These are phyloP conservation scores for Actinostola sp. DNA, from an alignment of 92 coral and sea anemone species.

Conservation along the genomic window DNA sequence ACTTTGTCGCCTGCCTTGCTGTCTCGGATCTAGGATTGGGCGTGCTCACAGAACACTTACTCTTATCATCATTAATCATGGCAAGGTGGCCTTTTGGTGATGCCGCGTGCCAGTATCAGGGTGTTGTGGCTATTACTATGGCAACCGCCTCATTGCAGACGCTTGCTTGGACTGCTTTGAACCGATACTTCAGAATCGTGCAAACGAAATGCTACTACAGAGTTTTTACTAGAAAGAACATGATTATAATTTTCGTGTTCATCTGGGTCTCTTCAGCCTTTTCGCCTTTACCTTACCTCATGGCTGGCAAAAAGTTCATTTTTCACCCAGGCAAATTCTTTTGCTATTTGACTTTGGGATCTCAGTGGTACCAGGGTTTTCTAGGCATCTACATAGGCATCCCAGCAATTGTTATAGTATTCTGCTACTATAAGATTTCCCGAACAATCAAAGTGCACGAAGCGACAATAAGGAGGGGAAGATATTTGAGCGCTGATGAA, in stretches of 20 bases:
- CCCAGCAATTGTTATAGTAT: slow-evolving; percentile 40
- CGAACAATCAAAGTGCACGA: slow-evolving; percentile 44
- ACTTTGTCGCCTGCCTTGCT: slow-evolving; percentile 56
- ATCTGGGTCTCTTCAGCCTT: slow-evolving; percentile 40
- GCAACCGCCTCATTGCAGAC: slow-evolving; percentile 54
- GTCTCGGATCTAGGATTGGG: slow-evolving; percentile 60
- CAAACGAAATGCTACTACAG: slow-evolving; percentile 28
- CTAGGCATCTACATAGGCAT: slow-evolving; percentile 29
- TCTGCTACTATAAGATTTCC: slow-evolving; percentile 53
- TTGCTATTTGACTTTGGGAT: slow-evolving; percentile 52
- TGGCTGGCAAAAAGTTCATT: slow-evolving; percentile 46
- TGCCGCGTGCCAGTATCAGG: slow-evolving; percentile 53
- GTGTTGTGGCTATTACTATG: slow-evolving; percentile 33
- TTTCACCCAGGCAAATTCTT: slow-evolving; percentile 63
- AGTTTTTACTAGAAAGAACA: slow-evolving; percentile 22
- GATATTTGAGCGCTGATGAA: slow-evolving; percentile 39
- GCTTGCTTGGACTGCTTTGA: slow-evolving; percentile 56
- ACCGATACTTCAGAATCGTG: slow-evolving; percentile 55
- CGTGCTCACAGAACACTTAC: slow-evolving; percentile 19
- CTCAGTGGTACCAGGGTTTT: slow-evolving; percentile 5
- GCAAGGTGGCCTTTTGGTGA: slow-evolving; percentile 60
- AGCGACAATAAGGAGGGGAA: neutral
- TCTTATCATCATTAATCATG: slow-evolving; percentile 12
- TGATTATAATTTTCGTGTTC: slow-evolving; percentile 9
- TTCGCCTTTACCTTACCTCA: slow-evolving; percentile 47